Percentiles rank a stretch among this genome's conserved stretches.
These are phyloP conservation scores for Entomobrya proxima DNA, from an alignment of 2,888 invertebrate species.

Conservation along the genomic window DNA sequence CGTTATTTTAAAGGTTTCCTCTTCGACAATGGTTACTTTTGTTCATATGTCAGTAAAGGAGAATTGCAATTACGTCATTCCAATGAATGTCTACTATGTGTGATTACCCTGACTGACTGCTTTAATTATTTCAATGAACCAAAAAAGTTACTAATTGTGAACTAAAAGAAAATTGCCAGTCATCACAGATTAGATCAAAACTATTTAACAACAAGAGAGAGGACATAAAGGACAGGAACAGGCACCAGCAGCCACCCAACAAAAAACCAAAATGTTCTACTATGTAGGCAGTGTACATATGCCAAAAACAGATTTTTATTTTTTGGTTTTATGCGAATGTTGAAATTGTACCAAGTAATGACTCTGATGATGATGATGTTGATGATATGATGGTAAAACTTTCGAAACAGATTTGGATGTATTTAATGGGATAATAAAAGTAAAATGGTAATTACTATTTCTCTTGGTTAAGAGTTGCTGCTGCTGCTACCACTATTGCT, in stretches of 20 bases:
- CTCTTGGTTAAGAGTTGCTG: constrained; percentile 39
- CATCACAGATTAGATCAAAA: constrained; percentile 53
- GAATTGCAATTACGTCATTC: constrained; percentile 62
- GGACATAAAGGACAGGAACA: constrained; percentile 39
- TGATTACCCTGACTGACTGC: constrained; percentile 57
- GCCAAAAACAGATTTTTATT: constrained; percentile 53
- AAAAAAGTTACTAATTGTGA: constrained; percentile 63
- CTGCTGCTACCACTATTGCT: neutral
- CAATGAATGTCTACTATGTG: constrained; percentile 7
- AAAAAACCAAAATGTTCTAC: neutral
- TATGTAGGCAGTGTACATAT: neutral
- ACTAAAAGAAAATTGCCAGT: constrained; percentile 63
- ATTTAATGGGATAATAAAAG: constrained; percentile 68
- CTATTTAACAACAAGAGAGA: constrained; percentile 15
- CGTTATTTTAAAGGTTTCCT: constrained; percentile 22
- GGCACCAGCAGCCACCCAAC: constrained; percentile 15
- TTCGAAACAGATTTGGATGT: constrained; percentile 62
- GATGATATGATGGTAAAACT: constrained; percentile 45
- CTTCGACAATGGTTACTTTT: constrained; percentile 20
- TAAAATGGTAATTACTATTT: constrained; percentile 67
- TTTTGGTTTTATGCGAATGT: constrained; percentile 51
- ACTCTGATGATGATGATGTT: constrained; percentile 15
- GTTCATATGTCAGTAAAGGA: neutral
- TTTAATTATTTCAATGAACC: constrained; percentile 65
- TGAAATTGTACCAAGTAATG: neutral